Base-by-base conservation (phyloP, 2,797 vertebrate genomes). In the Petrocephalus schoutedeni region DNA sequence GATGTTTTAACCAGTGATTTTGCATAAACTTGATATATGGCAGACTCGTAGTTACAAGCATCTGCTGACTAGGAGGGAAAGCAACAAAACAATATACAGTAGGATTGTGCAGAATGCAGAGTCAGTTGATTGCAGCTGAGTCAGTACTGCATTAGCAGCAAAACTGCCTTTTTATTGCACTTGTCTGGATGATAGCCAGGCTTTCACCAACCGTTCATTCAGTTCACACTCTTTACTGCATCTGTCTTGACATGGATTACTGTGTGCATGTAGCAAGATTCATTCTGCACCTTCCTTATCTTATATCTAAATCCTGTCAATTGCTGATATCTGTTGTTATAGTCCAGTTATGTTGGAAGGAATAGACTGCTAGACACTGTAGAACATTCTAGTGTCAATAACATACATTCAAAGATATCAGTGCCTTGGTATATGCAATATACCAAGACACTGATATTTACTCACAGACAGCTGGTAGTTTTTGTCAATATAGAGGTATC, bases 241-340 rank as follows among this genome's bases (percentile, higher is more conserved):
- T 74, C 86, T 49, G 86, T 85, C 84, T 87, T 89, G 87, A 89
- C 90, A 71, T 84, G 92, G 89, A 91, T 93, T 89, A 92, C 92
- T 92, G 94, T 93, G 93, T 93, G 93, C 91, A 87, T 89, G 90
- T 91, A 91, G 77, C 87, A 87, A 87, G 61, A 77, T 53, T 89
- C 54, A 64, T 87, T 88, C 90, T 89, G 89, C 87, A 57, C 23
- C 82, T 36, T 71, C 89, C 88, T 74, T 88, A 91, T 91, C 77
- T 89, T 80, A 56, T 86, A 87, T 89, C 89, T 91, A 91, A 90
- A 89, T 86, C 74, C 67, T 92, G 92, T 91, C 89, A 86, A 91
- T 90, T 85, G 87, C 74, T 90, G 49, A 91, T 91, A 87, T 89
- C 84, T 89, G 71, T 89, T 77, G 86, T 88, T 67, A 41, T 89